A percentile compares a stretch with the other conserved stretches of the same genome.
Evolutionary conservation across 2,113 vertebrate genomes (phyloP).

Genomic region (Forbesichthys agassizii): DNA sequence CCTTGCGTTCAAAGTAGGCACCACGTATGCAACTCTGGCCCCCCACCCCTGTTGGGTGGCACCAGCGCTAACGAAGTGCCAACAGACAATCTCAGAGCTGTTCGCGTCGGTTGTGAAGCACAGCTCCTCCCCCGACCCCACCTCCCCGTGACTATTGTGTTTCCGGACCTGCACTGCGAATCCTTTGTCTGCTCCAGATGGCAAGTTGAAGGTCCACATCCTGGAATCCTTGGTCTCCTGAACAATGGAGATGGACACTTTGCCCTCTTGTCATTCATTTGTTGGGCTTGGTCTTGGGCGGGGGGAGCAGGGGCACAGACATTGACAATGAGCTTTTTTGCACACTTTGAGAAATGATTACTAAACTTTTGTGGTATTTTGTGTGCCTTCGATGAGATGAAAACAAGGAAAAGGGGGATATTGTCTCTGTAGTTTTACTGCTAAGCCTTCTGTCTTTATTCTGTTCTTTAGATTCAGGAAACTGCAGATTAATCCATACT

Average conservation of each 20-base stretch:
- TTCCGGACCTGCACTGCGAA: constrained; percentile 24
- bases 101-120: constrained; percentile 39
- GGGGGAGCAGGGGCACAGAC: constrained; percentile 23
- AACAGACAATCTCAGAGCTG: constrained; percentile 42
- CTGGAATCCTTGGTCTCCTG: constrained; percentile 6
- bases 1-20: too few species aligned
- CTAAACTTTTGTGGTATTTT: constrained; percentile 64
- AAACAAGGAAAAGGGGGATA: constrained; percentile 29
- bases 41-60: constrained; percentile 13
- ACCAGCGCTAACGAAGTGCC: constrained; percentile 57
- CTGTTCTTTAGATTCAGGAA: constrained; percentile 53
- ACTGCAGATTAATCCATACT: constrained; percentile 39
- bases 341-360: constrained; percentile 67
- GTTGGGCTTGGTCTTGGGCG: constrained; percentile 1
- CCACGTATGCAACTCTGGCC: constrained; percentile 8
- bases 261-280: constrained; percentile 18
- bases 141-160: not conserved
- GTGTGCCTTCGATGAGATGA: constrained; percentile 72
- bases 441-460: constrained; percentile 42
- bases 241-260: constrained; percentile 4
- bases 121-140: constrained; percentile 18
- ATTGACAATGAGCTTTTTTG: constrained; percentile 72
- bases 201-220: not conserved
- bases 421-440: constrained; percentile 42
- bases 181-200: not conserved